Percentiles rank a stretch among this genome's conserved stretches.
Conservation (phyloP, 2,113 vertebrate genomes). For the Mesitornis unicolor region DNA sequence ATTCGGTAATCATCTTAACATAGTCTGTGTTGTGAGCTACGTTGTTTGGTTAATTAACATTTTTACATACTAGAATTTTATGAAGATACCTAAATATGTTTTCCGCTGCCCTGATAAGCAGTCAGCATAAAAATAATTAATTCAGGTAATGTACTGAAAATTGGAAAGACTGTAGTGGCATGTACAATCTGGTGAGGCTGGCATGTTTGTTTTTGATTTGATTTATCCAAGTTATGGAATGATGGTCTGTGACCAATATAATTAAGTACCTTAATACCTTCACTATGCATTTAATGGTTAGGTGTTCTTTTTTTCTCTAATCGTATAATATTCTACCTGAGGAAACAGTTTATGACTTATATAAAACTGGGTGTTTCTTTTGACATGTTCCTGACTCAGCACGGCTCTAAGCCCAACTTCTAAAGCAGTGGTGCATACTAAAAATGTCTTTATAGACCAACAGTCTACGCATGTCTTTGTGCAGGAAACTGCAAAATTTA, state of each 20-base stretch:
- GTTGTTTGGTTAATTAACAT: neutral
- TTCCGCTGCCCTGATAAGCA: constrained; percentile 22
- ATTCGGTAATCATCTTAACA: neutral
- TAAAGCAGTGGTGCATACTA: neutral
- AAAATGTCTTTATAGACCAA: constrained; percentile 11
- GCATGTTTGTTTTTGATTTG: constrained; percentile 53
- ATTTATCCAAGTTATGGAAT: constrained; percentile 31
- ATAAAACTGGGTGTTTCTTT: constrained; percentile 71
- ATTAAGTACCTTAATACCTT: constrained; percentile 66
- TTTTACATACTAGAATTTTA: neutral
- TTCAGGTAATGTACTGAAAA: constrained; percentile 1
- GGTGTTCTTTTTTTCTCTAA: constrained; percentile 55
- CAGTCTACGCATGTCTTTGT: neutral
- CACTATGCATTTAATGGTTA: constrained; percentile 57
- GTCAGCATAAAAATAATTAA: constrained; percentile 47
- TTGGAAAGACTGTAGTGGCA: constrained; percentile 46
- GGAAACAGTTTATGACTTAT: constrained; percentile 66
- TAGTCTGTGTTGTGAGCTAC: neutral
- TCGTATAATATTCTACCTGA: constrained; percentile 63
- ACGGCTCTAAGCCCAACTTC: constrained; percentile 36
- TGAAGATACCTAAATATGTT: neutral
- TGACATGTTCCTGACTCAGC: constrained; percentile 64
- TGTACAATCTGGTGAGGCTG: constrained; percentile 52
- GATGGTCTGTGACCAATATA: constrained; percentile 58
- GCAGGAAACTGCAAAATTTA: neutral